Base-by-base conservation (phyloP, 2,888 invertebrate genomes). In the Lydus trimaculatus region DNA sequence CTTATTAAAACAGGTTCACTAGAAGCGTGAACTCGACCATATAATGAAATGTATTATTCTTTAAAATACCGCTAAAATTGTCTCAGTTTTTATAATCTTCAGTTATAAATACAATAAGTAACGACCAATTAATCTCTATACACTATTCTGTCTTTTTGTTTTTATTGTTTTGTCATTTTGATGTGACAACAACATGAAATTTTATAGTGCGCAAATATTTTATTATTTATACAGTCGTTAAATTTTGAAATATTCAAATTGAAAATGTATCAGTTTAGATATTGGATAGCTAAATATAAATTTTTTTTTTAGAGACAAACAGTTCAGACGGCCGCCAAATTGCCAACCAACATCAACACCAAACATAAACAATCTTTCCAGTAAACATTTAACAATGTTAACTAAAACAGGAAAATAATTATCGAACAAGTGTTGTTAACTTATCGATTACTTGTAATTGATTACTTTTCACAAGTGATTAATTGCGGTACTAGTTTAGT, bases 11-110 rank as follows among this genome's bases (percentile, higher is more conserved):
- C 64, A 75, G 76, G 78, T 79, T 79, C 79, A 78, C 70, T 75
- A 66, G 70, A 74, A 74, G 74, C 77, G 75, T 77, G 79, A 80
- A 79, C 79, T 80, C 77, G 75, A 80, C 73, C 78, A 78, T 79
- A 78, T 80, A 80, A 80, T 80, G 78, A 80, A 80, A 80, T 80
- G 79, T 79, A 80, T 80, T 80, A 80, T 80, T 79, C 79, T 79
- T 78, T 74, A 78, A 78, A 80, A 78, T 80, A 80, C 80, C 80
- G 79, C 79, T 80, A 79, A 80, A 80, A 79, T 78, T 76, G 80
- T 80, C 79, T 80, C 77, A 77, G 75, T 76, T 80, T 80, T 79
- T 77, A 76, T 76, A n/a, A 77, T 76, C 75, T 74, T 74, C 78
- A 78, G 79, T 79, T 79, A 79, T 77, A 77, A 79, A 73, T 71